Evolutionary conservation across 2,797 vertebrate genomes (phyloP), one percentile per base, ranked within the genome.

Genomic region (Syncerus caffer): DNA sequence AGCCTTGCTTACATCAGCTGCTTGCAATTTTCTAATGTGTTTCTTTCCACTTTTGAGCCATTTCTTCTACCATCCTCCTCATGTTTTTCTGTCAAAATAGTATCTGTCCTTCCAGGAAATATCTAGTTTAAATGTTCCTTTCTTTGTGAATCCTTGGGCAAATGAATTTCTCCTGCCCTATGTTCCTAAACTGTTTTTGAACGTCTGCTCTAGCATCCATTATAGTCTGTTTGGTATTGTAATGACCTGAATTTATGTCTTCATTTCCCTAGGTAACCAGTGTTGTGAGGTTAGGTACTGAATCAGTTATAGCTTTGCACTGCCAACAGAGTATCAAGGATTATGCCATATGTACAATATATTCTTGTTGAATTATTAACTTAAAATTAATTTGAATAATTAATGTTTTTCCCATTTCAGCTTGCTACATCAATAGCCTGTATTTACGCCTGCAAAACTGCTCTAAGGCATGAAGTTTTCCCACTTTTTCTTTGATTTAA

Each of bases 361-460:
- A 84, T 89, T 89, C 17, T 76, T 94, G 15, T 7, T 93, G 50
- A 93, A 88, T 38, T 93, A 90, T 74, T 93, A 34, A 86, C 57
- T 87, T 62, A 58, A 93, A 83, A 82, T 93, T 90, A 89, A 84
- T 92, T 86, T 80, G 16, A 93, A 89, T 94, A 95, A 84, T 85
- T 89, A 45, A 85, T 76, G 0, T n/a, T 57, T 94, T 62, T 12
- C 21, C 6, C 13, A 83, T 62, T 58, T 91, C n/a, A 62, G 15
- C 7, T 42, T 74, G 4, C 16, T 90, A 6, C 51, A 74, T 29
- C 45, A 92, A 34, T 83, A 29, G 23, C 45, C 50, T 80, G 6
- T 86, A 27, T 38, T 88, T 13, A 71, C 0, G 21, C 29, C 42
- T 92, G 29, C 14, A 71, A 95, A 95, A 85, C 34, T 87, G 6